phyloP scores from a whole-genome alignment of 2,113 vertebrate genomes.

The Hydrochoerus hydrochaeris region DNA sequence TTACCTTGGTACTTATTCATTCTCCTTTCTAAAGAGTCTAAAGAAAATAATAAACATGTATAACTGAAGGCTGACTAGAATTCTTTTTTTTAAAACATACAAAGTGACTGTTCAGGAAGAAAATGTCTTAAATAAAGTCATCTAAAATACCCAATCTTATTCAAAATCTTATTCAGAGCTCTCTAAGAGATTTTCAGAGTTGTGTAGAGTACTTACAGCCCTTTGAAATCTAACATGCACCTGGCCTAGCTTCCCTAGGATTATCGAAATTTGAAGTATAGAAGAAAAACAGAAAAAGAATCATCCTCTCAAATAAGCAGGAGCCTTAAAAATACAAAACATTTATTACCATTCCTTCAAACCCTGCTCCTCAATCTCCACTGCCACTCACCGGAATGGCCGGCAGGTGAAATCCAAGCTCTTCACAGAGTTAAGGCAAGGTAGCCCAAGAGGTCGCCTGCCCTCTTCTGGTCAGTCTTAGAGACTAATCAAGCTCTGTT shows the following conservation, averaged over 20 bases:
- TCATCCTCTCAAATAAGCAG: slow-evolving; percentile 10
- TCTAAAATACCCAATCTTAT: slow-evolving; percentile 1
- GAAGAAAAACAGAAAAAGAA: background rate
- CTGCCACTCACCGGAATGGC: background rate
- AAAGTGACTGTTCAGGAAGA: background rate
- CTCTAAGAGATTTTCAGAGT: slow-evolving; percentile 24
- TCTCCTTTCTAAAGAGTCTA: background rate
- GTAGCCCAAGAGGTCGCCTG: background rate
- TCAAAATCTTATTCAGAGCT: background rate
- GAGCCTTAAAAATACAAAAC: background rate
- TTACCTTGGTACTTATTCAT: background rate
- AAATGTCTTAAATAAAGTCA: background rate
- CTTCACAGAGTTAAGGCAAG: background rate
- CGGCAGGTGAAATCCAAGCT: background rate
- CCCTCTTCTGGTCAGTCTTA: background rate
- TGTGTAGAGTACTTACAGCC: background rate
- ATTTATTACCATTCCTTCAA: slow-evolving; percentile 2
- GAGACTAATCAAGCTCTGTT: background rate
- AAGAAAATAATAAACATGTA: slow-evolving; percentile 17
- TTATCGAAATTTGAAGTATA: slow-evolving; percentile 31
- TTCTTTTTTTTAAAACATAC: background rate
- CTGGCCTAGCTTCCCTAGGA: background rate
- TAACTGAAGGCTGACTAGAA: background rate
- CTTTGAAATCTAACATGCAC: background rate
- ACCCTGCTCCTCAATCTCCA: background rate